These are phyloP conservation scores for Cacatua alba DNA, from an alignment of 2,113 vertebrate species.

Conservation along the genomic window DNA sequence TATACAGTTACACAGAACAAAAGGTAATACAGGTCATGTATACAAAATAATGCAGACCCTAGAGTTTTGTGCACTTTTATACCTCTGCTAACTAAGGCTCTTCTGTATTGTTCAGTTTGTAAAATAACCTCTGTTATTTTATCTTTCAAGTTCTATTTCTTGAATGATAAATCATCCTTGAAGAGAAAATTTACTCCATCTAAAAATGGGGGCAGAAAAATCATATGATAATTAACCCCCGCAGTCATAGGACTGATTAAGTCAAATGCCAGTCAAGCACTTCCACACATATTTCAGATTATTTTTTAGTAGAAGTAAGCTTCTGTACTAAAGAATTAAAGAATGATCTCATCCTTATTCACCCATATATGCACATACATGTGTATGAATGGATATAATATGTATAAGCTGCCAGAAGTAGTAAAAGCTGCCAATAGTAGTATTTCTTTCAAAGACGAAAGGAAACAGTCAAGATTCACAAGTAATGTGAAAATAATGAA, in stretches of 20 bases:
- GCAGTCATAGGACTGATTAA: constrained; percentile 28
- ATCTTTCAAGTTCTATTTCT: not conserved
- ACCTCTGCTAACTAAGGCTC: not conserved
- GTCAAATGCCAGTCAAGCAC: constrained; percentile 26
- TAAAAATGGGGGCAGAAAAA: constrained; percentile 34
- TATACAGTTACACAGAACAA: not conserved
- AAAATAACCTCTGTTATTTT: not conserved
- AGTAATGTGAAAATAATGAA: not conserved
- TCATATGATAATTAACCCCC: constrained; percentile 12
- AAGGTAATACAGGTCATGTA: not conserved
- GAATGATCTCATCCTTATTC: not conserved
- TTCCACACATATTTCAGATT: not conserved
- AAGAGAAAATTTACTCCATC: constrained; percentile 13
- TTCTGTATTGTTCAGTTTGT: not conserved
- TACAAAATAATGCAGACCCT: not conserved
- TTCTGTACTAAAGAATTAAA: not conserved
- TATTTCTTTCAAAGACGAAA: not conserved
- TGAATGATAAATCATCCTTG: not conserved
- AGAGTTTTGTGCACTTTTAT: not conserved
- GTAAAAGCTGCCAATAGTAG: not conserved
- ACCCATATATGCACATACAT: not conserved
- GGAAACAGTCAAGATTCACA: not conserved
- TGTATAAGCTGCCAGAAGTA: not conserved
- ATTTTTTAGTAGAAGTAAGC: not conserved
- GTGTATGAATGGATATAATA: not conserved